phyloP scores from a whole-genome alignment of 2,888 invertebrate species.

The Cremastinae sp. region DNA sequence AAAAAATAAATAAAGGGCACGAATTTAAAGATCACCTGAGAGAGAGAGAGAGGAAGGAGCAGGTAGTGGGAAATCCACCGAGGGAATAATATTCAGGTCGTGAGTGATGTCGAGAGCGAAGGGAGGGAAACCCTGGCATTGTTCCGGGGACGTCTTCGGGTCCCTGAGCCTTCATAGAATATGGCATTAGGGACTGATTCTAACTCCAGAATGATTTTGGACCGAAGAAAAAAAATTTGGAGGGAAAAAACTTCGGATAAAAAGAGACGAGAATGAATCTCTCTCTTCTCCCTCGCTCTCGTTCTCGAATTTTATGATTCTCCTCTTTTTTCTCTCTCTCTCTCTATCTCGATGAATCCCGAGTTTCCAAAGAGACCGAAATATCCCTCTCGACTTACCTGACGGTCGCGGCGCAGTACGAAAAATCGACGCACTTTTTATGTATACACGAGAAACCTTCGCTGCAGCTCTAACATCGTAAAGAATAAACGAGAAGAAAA shows the following conservation, averaged over 20 bases:
- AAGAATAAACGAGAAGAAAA: slow-evolving; percentile 62
- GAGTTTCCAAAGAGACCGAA: slow-evolving; percentile 42
- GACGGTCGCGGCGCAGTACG: slow-evolving; percentile 36
- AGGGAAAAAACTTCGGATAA: slow-evolving; percentile 34
- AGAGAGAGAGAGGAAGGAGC: slow-evolving; percentile 50
- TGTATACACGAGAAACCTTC: slow-evolving; percentile 19
- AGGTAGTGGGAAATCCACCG: slow-evolving; percentile 67
- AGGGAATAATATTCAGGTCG: slow-evolving; percentile 65
- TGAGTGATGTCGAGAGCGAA: slow-evolving; percentile 65
- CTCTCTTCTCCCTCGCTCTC: slow-evolving; percentile 9
- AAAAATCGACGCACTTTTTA: slow-evolving; percentile 43
- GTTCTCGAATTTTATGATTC: too few relatives aligned
- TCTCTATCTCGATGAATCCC: slow-evolving; percentile 21
- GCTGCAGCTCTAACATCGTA: slow-evolving; percentile 49
- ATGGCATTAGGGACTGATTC: slow-evolving; percentile 71
- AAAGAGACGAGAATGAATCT: slow-evolving; percentile 26
- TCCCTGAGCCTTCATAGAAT: slow-evolving; percentile 63
- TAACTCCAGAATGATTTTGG: slow-evolving; percentile 72
- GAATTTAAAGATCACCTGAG: slow-evolving; percentile 64
- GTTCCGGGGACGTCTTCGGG: slow-evolving; percentile 58
- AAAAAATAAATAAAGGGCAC: slow-evolving; percentile 62
- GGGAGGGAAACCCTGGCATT: slow-evolving; percentile 62
- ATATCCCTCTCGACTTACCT: slow-evolving; percentile 60
- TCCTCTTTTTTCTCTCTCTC: slow-evolving; percentile 21
- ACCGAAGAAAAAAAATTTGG: slow-evolving; percentile 39